Evolutionary conservation across 2,797 vertebrate species (phyloP), one percentile per base, ranked within the genome.

Genomic region (Chaetophractus vellerosus): DNA sequence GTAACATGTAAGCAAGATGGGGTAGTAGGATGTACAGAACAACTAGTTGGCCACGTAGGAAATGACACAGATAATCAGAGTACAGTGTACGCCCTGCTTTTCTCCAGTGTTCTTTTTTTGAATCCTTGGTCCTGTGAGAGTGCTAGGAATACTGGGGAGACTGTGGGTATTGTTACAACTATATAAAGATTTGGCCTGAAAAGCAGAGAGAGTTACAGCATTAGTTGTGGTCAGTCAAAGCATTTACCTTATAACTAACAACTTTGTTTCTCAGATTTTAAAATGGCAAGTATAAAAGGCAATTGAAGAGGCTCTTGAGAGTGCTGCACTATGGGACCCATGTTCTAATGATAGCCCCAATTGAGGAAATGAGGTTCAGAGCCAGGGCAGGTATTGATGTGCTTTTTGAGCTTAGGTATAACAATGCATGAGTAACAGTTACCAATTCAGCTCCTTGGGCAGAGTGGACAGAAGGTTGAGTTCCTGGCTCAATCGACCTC

Each of bases 331-430:
- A 19, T 12, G 10, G 71, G 69, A 57, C 6, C 55, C 2, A 23
- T 45, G n/a, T 66, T 94, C 31, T 91, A 21, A 80, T 28, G 48
- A 59, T 19, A 33, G 9, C 66, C 41, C 36, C 31, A 66, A 63
- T 63, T 2, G 8, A 80, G 83, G 31, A 64, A 10, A 84, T 64
- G 10, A 84, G 23, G 59, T 0, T 31, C 8, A 68, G 4, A 31
- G 19, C 36, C 64, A 66, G 50, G 26, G 10, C 26, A 18, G 8
- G 61, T 24, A 36, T 0, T 48, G 41, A 80, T 14, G 11, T 83
- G 76, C 57, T 93, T 95, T 81, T 6, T 92, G 64, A 93, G 31
- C 74, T 79, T 24, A 92, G 59, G 33, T 74, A 45, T 45, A 76
- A 84, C 81, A 87, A 83, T 3, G 14, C 33, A 21, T 7, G 7